Evolutionary conservation across 2,113 vertebrate species (phyloP), one percentile per base, ranked within the genome.

Genomic region (Penelope pileata): DNA sequence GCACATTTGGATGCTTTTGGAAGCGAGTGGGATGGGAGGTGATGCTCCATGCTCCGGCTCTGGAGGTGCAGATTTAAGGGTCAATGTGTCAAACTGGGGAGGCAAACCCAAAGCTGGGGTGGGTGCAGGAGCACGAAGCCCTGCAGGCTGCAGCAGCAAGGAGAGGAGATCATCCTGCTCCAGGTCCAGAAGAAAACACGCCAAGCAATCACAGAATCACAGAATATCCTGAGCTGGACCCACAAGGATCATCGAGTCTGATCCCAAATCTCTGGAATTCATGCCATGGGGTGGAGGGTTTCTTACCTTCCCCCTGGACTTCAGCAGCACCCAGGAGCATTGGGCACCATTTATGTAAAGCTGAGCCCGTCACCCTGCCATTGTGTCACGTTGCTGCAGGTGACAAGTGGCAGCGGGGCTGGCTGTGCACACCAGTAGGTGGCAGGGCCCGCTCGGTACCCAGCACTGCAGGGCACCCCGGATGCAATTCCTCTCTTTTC

Each of bases 401-500:
- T 56, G 72, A 62, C 83, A 42, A 86, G 45, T 50, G 94, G 22
- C 64, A 78, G 47, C 32, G 0, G 81, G 93, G 47, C 62, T 73
- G 18, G n/a, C 22, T 18, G 86, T 7, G 83, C 4, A 70, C 75
- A 29, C 91, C 86, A 13, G 93, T 54, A 93, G 87, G 90, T 94
- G 93, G 78, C 96, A 95, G 94, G 40, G 66, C 56, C 80, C 60
- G 32, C 19, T 80, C 66, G 12, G 38, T 30, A 27, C 66, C 91
- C 64, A 79, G n/a, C 27, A 15, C 62, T 2, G 1, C 2, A 1
- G 45, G 73, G 15, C 74, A 60, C 19, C 0, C 0, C 0, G 2
- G n/a, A 7, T 43, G 50, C 86, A 68, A 51, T 23, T 30, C 62
- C 18, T 74, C 16, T 13, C 30, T 53, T 8, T 29, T 14, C 50